These are phyloP conservation scores for Epinephelus fuscoguttatus DNA, from an alignment of 2,113 vertebrate genomes.

Conservation along the genomic window DNA sequence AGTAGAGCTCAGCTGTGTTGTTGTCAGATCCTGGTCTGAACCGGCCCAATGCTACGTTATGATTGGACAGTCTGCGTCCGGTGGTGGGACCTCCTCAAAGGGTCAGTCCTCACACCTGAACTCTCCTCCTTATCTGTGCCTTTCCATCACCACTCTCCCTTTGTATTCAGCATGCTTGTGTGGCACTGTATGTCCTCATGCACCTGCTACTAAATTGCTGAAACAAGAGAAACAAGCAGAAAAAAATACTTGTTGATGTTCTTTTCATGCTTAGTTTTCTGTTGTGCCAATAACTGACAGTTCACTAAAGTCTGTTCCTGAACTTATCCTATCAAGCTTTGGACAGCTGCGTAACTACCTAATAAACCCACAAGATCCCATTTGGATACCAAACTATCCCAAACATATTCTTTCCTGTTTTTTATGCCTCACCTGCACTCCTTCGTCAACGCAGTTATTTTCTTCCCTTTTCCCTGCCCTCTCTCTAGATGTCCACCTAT, in stretches of 20 bases:
- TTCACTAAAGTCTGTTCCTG: not conserved
- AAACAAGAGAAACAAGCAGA: not conserved
- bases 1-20: too few species aligned
- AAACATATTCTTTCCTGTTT: slow-evolving; percentile 10
- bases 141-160: not conserved
- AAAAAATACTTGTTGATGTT: slow-evolving; percentile 3
- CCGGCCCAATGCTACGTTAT: too few species aligned
- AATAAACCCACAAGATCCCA: slow-evolving; percentile 36
- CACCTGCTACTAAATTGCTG: slow-evolving; percentile 17
- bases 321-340: not conserved
- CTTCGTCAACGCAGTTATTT: slow-evolving; percentile 13
- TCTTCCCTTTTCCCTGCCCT: slow-evolving; percentile 3
- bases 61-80: too few species aligned
- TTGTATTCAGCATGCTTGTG: not conserved
- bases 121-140: not conserved
- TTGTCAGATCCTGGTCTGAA: too few species aligned
- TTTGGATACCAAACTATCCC: slow-evolving; percentile 20
- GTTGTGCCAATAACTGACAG: not conserved
- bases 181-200: not conserved
- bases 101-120: not conserved
- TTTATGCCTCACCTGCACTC: slow-evolving; percentile 16
- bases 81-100: too few species aligned
- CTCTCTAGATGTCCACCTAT: slow-evolving; percentile 57
- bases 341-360: not conserved
- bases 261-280: slow-evolving; percentile 12